A percentile compares a stretch with the other conserved stretches of the same genome.
phyloP scores from a whole-genome alignment of 2,888 invertebrate species.

The Metallyticus violacea region DNA sequence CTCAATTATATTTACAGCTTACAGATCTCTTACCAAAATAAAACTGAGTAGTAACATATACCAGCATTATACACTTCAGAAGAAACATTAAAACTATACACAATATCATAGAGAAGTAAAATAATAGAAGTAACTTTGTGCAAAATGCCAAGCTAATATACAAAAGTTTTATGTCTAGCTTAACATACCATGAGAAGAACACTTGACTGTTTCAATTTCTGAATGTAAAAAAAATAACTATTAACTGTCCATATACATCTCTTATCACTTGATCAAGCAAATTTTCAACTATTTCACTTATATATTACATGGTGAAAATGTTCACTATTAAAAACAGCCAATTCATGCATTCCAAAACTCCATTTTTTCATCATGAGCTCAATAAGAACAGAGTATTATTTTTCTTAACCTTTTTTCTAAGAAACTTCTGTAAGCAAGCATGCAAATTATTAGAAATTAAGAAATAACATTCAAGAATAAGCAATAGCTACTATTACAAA shows the following conservation, averaged over 20 bases:
- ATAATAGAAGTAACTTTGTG: not conserved
- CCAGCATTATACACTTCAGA: constrained; percentile 20
- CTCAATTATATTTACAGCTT: constrained; percentile 19
- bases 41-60: constrained; percentile 22
- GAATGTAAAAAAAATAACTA: constrained; percentile 10
- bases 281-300: not conserved
- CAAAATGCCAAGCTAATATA: constrained; percentile 10
- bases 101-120: not conserved
- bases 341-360: not conserved
- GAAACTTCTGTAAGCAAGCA: not conserved
- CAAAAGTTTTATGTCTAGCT: constrained; percentile 5
- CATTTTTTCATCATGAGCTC: not conserved
- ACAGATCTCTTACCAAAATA: constrained; percentile 17
- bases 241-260: not conserved
- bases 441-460: not conserved
- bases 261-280: not conserved
- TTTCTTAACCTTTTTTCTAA: not conserved
- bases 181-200: constrained; percentile 15
- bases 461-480: too few species aligned
- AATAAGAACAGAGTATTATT: too few species aligned
- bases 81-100: constrained; percentile 19
- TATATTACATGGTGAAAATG: not conserved
- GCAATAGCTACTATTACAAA: too few species aligned
- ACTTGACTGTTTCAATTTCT: constrained; percentile 15
- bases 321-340: not conserved